Evolutionary conservation across 1,140 invertebrate genomes (phyloP).

Genomic region (Drosophila pandora): DNA sequence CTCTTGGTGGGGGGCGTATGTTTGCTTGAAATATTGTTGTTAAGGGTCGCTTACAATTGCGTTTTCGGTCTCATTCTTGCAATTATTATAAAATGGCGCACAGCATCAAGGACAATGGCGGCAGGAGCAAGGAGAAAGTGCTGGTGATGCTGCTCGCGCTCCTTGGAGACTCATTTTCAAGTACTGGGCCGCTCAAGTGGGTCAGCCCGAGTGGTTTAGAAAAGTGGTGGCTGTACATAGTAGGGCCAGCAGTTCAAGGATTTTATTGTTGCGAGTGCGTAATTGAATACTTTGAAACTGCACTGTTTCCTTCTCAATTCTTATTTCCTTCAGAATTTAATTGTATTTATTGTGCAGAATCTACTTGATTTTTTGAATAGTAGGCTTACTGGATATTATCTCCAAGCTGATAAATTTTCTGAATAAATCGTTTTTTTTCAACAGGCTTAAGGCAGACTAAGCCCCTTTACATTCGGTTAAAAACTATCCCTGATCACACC

Average conservation of each 20-base stretch:
- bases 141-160: conserved; percentile 54
- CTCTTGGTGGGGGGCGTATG: conserved; percentile 18
- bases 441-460: neutral
- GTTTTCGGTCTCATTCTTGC: conserved; percentile 49
- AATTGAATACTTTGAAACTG: conserved; percentile 76
- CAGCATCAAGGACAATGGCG: conserved; percentile 44
- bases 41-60: conserved; percentile 56
- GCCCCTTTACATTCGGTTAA: neutral
- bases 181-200: conserved; percentile 75
- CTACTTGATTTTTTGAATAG: neutral
- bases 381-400: neutral
- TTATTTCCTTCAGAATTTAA: conserved; percentile 60
- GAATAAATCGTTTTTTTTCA: no score
- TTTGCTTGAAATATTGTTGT: conserved; percentile 60
- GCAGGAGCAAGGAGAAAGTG: conserved; percentile 42
- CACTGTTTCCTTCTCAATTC: conserved; percentile 23
- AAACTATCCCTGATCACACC: neutral
- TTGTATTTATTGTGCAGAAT: conserved; percentile 54
- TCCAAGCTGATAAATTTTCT: no score
- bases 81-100: conserved; percentile 78
- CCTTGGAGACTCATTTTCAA: conserved; percentile 80
- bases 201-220: conserved; percentile 59
- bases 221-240: conserved; percentile 10
- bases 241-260: conserved; percentile 65
- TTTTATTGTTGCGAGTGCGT: conserved; percentile 74